Base-by-base conservation (phyloP, 2,888 invertebrate species). In the Cremastobaeus sp. region DNA sequence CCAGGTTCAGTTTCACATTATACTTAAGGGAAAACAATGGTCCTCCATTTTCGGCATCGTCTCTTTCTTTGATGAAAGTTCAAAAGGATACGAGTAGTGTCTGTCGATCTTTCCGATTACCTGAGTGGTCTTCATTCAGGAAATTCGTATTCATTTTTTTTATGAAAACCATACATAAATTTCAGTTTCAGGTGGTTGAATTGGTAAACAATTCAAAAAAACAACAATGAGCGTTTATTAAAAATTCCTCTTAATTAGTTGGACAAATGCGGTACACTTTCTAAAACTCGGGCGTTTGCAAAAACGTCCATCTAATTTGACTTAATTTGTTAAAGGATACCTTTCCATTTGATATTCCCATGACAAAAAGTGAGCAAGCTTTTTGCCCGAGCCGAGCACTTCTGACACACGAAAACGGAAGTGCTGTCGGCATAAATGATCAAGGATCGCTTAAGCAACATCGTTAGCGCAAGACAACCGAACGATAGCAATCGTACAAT, bases 401-500 rank as follows among this genome's bases (percentile, higher is more conserved):
- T 72, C 52, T 48, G 54, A 60, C 66, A 47, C 32, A 60, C 50
- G 52, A 66, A 66, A 72, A 54, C 66, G 74, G 68, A 74, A 74
- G 35, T 74, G 52, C 74, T 59, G 64, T 64, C 74, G 64, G 69
- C 57, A 69, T 59, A 64, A 73, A 69, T 69, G 69, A 69, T 59
- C 59, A 57, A 45, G 60, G 45, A 73, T 73, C 68, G 54, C 52
- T 68, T 68, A 55, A 73, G 65, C 50, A 64, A 71, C 65, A 68
- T 73, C 83, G 84, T 85, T 85, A 85, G 82, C 83, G 83, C 78
- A 78, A 84, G 82, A 83, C 83, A 84, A 79, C 79, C 76, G 71
- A 76, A 55, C 78, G 85, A 85, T 85, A 85, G 79, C 80, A 80
- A 85, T 85, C 85, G 82, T 82, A 83, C 83, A 84, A 84, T 85